Base-by-base conservation (phyloP, 2,888 invertebrate species). In the Phengaris alcon region DNA sequence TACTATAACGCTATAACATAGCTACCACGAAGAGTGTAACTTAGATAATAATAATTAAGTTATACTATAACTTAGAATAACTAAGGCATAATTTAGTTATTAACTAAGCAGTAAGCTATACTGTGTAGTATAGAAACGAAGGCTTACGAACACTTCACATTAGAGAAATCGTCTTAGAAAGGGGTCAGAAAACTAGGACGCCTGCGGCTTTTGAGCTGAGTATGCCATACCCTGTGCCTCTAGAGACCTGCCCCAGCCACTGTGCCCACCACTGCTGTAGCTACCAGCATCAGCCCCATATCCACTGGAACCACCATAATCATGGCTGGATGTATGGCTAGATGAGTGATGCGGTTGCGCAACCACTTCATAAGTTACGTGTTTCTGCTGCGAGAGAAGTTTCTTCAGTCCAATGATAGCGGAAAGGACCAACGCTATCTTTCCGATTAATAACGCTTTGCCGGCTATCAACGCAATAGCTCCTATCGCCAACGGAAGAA, bases 361-460 rank as follows among this genome's bases (percentile, higher is more conserved):
- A 0, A 97, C 97, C 55, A 97, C 97, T 86, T 97, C 97, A 85
- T 97, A 97, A 6, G 97, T 97, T 79, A 97, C 97, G 84, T 97
- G 97, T 85, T 97, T 97, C 89, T 97, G 96, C 84, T 96, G 96
- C 2, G 96, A 95, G 80, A 97, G 89, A 74, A 97, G 91, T 87
- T 97, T 97, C 94, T 97, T 97, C 87, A 97, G 89, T 4, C 97
- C 97, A 83, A 97, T 97, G 77, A 97, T 96, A 74, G 96, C 96
- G 0, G 97, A 97, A 73, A 97, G 94, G 70, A 97, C 97, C 79
- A 97, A 93, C 51, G 97, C 97, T 83, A 97, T 95, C 90, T 97
- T 97, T 86, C 97, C 97, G 83, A 97, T 96, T 80, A 97, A 88
- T 82, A 97, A 91, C 74, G 97, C 97, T 88, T 97, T 97, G 77